Evolutionary conservation across 2,797 vertebrate genomes (phyloP).

Genomic region (Balearica regulorum): DNA sequence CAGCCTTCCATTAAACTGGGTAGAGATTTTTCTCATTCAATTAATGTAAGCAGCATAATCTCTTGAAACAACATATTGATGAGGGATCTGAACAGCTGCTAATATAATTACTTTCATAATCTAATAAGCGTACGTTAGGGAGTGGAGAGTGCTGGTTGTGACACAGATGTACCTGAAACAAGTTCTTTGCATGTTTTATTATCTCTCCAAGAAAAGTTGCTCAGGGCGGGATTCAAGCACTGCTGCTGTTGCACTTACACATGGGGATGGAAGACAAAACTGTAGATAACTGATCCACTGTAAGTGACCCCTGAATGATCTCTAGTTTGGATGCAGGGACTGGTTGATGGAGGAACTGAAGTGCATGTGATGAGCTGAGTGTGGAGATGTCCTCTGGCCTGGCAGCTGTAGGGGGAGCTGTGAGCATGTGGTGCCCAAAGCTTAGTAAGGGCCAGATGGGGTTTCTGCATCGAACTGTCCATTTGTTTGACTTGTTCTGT

Average conservation of each 20-base stretch:
- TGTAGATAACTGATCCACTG: not conserved
- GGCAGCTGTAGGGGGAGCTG: conserved; percentile 18
- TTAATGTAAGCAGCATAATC: not conserved
- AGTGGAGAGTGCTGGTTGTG: not conserved
- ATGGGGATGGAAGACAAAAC: not conserved
- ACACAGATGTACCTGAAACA: not conserved
- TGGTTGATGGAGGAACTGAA: not conserved
- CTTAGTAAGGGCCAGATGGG: not conserved
- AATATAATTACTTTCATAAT: not conserved
- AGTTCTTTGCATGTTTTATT: not conserved
- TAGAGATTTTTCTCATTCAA: not conserved
- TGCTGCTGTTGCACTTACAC: not conserved
- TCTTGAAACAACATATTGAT: not conserved
- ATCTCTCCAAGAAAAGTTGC: not conserved
- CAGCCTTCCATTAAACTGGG: not conserved
- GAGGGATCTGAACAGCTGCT: not conserved
- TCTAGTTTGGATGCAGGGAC: not conserved
- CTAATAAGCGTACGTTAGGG: not conserved
- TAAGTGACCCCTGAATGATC: fast-evolving
- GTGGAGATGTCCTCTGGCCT: not conserved
- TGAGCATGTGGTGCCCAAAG: not conserved
- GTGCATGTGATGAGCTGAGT: not conserved
- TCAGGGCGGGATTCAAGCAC: not conserved
- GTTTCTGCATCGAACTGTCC: not conserved
- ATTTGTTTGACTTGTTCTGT: not conserved